phyloP scores from a whole-genome alignment of 2,113 vertebrate genomes.

The Macroglossus sobrinus region DNA sequence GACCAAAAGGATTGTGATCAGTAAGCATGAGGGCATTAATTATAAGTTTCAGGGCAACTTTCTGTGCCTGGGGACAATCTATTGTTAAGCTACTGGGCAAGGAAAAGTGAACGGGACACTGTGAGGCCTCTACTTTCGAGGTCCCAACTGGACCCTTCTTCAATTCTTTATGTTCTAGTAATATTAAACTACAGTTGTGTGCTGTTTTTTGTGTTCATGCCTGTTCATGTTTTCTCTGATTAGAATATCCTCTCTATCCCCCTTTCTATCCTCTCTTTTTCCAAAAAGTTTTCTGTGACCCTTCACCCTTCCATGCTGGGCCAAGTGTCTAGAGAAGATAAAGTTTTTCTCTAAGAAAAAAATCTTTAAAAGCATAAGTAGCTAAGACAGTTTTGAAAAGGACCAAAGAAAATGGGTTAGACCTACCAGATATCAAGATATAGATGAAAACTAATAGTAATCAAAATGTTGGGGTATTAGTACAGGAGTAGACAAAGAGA shows the following conservation, averaged over 20 bases:
- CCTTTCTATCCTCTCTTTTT: neutral
- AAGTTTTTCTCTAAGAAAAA: neutral
- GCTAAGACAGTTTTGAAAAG: constrained; percentile 13
- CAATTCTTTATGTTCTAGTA: neutral
- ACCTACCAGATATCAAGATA: neutral
- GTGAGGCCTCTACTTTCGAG: no score
- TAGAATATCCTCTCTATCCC: neutral
- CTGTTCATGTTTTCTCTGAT: neutral
- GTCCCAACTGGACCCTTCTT: no score
- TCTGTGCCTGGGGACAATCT: no score
- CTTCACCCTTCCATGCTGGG: neutral
- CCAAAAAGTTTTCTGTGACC: neutral
- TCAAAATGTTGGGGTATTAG: neutral
- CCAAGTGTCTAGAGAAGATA: neutral
- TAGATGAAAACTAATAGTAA: neutral
- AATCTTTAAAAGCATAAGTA: neutral
- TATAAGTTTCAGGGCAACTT: no score
- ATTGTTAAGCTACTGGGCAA: no score
- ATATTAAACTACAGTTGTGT: neutral
- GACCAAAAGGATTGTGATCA: no score
- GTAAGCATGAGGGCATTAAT: no score
- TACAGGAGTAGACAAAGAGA: neutral
- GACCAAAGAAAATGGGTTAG: neutral
- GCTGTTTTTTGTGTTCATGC: neutral
- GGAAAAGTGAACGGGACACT: no score